Percentiles rank a stretch among this genome's conserved stretches.
Conservation (phyloP, 2,113 vertebrate genomes). For the Phalacrocorax brasilianus region DNA sequence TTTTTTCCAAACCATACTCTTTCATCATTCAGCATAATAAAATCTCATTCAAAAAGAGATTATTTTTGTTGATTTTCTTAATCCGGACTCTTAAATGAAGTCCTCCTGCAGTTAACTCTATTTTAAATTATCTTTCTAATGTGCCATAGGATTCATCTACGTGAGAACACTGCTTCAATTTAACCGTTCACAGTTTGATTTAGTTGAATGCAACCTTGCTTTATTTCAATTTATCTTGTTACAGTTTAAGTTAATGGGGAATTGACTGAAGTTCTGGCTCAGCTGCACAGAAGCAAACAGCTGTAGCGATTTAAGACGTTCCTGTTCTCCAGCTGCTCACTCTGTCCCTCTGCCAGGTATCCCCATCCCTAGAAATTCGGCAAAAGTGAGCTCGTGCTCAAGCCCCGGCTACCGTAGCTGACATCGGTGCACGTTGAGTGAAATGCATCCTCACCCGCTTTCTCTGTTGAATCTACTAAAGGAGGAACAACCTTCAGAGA, state of each 20-base stretch:
- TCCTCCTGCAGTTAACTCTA: conserved; percentile 5
- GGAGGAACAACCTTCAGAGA: background rate
- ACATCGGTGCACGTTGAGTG: background rate
- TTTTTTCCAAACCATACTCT: background rate
- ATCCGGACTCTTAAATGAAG: background rate
- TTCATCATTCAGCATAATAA: background rate
- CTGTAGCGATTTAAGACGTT: conserved; percentile 19
- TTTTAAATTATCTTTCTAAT: conserved; percentile 29
- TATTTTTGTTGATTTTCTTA: conserved; percentile 28
- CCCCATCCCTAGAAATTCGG: background rate
- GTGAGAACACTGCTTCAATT: background rate
- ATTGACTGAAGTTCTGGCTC: conserved; percentile 41
- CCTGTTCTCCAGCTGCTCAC: conserved; percentile 35
- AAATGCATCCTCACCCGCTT: background rate
- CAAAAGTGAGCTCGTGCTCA: background rate
- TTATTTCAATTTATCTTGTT: conserved; percentile 35
- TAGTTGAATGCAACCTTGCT: conserved; percentile 16
- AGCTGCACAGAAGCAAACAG: conserved; percentile 24
- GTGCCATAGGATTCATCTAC: background rate
- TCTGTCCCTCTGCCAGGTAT: conserved; percentile 3
- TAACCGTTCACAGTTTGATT: conserved; percentile 15
- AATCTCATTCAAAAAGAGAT: background rate
- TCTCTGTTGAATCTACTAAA: background rate
- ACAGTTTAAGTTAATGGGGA: conserved; percentile 18
- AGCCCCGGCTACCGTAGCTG: fast-evolving